These are phyloP conservation scores for Prionailurus bengalensis DNA, from an alignment of 2,113 vertebrate genomes.

Conservation along the genomic window DNA sequence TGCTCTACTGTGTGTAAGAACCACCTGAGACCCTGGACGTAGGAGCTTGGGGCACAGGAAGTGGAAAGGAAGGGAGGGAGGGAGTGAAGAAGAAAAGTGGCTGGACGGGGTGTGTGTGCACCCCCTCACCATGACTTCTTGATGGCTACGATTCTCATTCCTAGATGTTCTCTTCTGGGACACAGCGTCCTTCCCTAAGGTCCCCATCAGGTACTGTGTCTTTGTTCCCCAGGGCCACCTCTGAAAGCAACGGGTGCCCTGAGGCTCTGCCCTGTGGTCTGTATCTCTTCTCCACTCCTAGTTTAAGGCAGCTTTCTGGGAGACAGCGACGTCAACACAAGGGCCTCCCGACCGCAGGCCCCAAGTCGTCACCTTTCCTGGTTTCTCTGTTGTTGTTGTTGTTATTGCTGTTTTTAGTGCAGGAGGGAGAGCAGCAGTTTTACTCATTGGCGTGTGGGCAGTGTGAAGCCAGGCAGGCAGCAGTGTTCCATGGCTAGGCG, in stretches of 20 bases:
- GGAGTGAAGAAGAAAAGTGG: neutral
- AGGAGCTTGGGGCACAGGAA: too few species aligned
- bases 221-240: neutral
- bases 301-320: neutral
- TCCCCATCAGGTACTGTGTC: neutral
- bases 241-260: neutral
- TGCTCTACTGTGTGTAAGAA: neutral
- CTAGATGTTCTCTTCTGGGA: neutral
- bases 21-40: neutral
- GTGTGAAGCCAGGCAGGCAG: neutral
- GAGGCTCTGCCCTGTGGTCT: neutral
- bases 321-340: neutral
- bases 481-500: neutral
- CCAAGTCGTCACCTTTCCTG: neutral
- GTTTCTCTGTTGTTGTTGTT: neutral
- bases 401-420: neutral
- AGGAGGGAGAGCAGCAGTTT: neutral
- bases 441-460: neutral
- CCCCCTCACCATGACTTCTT: neutral
- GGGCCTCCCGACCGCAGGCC: neutral
- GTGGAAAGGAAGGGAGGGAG: neutral
- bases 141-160: neutral
- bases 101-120: neutral
- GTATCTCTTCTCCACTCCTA: neutral
- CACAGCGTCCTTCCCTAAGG: neutral